Conservation (phyloP, 2,113 vertebrate species). For the Calonectris borealis region DNA sequence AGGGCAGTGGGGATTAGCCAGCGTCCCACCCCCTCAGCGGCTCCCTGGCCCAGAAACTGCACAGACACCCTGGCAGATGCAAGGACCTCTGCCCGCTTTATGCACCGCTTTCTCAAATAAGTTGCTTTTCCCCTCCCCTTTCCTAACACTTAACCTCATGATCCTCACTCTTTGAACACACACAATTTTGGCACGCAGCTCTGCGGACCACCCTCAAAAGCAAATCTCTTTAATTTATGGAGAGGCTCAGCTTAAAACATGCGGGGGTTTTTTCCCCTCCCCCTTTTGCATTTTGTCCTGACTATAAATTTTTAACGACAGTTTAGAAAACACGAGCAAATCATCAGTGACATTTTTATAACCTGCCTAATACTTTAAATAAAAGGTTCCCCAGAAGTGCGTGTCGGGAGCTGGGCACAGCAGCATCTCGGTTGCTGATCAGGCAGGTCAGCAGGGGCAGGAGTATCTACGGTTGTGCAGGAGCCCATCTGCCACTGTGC, state of each 20-base stretch:
- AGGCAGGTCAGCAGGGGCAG: neutral
- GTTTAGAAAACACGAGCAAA: constrained; percentile 64
- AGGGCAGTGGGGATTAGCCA: neutral
- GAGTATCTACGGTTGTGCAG: fast-evolving
- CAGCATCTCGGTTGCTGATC: fast-evolving
- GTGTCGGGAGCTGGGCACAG: neutral
- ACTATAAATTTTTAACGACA: constrained; percentile 57
- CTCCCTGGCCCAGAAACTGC: neutral
- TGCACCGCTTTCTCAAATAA: neutral
- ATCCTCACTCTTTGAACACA: neutral
- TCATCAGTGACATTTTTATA: constrained; percentile 61
- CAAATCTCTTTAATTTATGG: constrained; percentile 55
- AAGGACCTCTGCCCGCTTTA: neutral
- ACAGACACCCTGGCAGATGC: neutral
- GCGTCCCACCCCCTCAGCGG: neutral
- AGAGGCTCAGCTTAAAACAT: constrained; percentile 43
- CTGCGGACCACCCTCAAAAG: constrained; percentile 20
- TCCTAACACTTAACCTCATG: neutral
- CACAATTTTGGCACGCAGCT: neutral
- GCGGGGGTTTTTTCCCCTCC: too few relatives aligned
- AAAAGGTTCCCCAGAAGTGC: constrained; percentile 3
- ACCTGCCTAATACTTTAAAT: constrained; percentile 17
- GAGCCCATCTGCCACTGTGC: neutral
- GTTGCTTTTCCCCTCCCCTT: neutral
- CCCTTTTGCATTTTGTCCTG: neutral